Percentiles rank a stretch among this genome's conserved stretches.
phyloP scores from a whole-genome alignment of 2,113 vertebrate genomes.

The Crotalus tigris region DNA sequence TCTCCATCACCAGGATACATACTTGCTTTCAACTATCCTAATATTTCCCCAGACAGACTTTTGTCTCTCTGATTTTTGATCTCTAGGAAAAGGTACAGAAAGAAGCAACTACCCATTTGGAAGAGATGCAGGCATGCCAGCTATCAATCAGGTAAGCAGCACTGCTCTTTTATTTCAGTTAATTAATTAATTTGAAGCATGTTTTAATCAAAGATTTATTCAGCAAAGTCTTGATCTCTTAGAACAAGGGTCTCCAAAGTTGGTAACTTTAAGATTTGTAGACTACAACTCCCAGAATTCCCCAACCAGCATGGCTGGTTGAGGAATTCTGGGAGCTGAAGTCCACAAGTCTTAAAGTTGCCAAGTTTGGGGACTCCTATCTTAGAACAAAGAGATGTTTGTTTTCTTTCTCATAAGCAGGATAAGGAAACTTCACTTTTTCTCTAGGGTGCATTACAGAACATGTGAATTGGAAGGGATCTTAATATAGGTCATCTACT shows the following conservation, averaged over 20 bases:
- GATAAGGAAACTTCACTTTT: not conserved
- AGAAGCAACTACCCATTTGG: slow-evolving; percentile 83
- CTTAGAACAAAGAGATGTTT: not conserved
- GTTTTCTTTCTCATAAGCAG: not conserved
- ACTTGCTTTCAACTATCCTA: not conserved
- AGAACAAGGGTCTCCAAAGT: not conserved
- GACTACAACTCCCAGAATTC: not conserved
- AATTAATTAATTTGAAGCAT: not conserved
- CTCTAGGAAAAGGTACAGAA: slow-evolving; percentile 85
- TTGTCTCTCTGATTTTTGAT: not conserved
- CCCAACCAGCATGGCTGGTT: not conserved
- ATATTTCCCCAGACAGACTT: not conserved
- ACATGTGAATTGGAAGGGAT: not conserved
- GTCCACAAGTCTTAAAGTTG: not conserved
- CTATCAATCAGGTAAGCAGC: slow-evolving; percentile 72
- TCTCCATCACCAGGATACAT: not conserved
- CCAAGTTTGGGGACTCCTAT: not conserved
- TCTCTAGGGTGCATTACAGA: not conserved
- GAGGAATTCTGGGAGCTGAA: not conserved
- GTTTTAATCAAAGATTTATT: not conserved
- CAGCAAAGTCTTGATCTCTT: not conserved
- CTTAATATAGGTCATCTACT: not conserved
- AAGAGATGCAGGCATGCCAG: slow-evolving; percentile 76
- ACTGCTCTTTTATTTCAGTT: not conserved
- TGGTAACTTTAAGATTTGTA: not conserved